Evolutionary conservation across 2,113 vertebrate species (phyloP).

Genomic region (Cromileptes altivelis): DNA sequence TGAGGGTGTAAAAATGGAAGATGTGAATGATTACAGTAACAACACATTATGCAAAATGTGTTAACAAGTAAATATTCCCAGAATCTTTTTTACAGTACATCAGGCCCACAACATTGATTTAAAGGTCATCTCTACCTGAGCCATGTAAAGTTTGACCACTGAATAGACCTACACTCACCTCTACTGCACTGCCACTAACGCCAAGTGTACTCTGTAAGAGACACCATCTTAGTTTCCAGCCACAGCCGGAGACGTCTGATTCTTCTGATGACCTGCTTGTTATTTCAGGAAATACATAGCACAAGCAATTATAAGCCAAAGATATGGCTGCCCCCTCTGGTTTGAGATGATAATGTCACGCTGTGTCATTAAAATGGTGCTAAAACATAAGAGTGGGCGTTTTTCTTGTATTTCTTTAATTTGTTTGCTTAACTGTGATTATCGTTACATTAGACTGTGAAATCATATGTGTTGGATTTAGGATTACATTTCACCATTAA

Average conservation of each 20-base stretch:
- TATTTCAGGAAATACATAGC: constrained; percentile 30
- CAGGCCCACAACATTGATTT: not conserved
- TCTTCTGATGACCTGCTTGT: constrained; percentile 11
- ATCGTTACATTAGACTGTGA: not conserved
- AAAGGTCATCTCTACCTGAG: not conserved
- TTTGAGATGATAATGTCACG: constrained; percentile 19
- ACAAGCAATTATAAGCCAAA: constrained; percentile 24
- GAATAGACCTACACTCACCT: not conserved
- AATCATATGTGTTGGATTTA: not conserved
- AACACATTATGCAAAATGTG: not conserved
- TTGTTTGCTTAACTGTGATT: not conserved
- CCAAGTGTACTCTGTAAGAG: not conserved
- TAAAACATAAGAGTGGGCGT: constrained; percentile 8
- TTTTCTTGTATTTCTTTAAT: constrained; percentile 15
- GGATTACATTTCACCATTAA: not conserved
- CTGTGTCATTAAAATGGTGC: constrained; percentile 51
- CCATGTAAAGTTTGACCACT: not conserved
- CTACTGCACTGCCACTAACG: not conserved
- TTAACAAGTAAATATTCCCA: constrained; percentile 3
- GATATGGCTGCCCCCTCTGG: constrained; percentile 2
- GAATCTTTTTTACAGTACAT: not conserved
- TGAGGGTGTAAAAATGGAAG: not conserved
- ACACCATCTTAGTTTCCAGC: not conserved
- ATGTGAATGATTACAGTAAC: not conserved
- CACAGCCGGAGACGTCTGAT: not conserved